A percentile compares a stretch with the other conserved stretches of the same genome.
These are phyloP conservation scores for Pseudococcus viburni DNA, from an alignment of 2,888 invertebrate species.

Conservation along the genomic window DNA sequence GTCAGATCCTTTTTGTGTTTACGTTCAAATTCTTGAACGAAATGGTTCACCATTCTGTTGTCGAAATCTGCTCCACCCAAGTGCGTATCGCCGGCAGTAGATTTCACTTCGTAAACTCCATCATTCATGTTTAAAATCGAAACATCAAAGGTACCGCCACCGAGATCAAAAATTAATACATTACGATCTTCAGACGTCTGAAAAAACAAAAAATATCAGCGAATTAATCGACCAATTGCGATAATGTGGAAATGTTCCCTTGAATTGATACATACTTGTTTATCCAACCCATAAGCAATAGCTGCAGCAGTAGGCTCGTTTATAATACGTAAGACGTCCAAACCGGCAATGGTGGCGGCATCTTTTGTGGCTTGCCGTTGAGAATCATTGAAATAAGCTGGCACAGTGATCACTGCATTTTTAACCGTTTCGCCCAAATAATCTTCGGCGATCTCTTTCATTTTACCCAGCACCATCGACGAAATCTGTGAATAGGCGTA, in stretches of 20 bases:
- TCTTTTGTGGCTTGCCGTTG: slow-evolving; percentile 94
- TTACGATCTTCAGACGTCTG: slow-evolving; percentile 80
- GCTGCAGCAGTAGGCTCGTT: slow-evolving; percentile 81
- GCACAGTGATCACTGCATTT: slow-evolving; percentile 91
- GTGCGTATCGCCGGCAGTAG: slow-evolving; percentile 81
- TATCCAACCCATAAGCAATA: slow-evolving; percentile 91
- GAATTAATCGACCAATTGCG: background rate
- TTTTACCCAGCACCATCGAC: slow-evolving; percentile 92
- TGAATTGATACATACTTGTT: slow-evolving; percentile 74
- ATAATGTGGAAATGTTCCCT: too few species aligned
- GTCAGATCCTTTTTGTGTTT: slow-evolving; percentile 93
- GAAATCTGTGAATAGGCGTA: slow-evolving; percentile 67
- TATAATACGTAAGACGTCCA: slow-evolving; percentile 79
- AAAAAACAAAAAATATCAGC: slow-evolving; percentile 69
- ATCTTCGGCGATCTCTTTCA: slow-evolving; percentile 93
- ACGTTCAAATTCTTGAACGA: slow-evolving; percentile 91
- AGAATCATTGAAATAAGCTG: slow-evolving; percentile 93
- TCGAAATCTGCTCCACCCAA: slow-evolving; percentile 82
- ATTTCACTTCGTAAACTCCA: slow-evolving; percentile 93
- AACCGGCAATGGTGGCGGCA: slow-evolving; percentile 88
- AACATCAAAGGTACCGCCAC: slow-evolving; percentile 95
- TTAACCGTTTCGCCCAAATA: slow-evolving; percentile 87
- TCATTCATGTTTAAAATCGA: slow-evolving; percentile 96
- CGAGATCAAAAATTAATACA: slow-evolving; percentile 77
- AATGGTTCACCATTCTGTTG: slow-evolving; percentile 90